Percentiles rank a stretch among this genome's conserved stretches.
Evolutionary conservation across 1,140 invertebrate species (phyloP).

Genomic region (Drosophila tani): DNA sequence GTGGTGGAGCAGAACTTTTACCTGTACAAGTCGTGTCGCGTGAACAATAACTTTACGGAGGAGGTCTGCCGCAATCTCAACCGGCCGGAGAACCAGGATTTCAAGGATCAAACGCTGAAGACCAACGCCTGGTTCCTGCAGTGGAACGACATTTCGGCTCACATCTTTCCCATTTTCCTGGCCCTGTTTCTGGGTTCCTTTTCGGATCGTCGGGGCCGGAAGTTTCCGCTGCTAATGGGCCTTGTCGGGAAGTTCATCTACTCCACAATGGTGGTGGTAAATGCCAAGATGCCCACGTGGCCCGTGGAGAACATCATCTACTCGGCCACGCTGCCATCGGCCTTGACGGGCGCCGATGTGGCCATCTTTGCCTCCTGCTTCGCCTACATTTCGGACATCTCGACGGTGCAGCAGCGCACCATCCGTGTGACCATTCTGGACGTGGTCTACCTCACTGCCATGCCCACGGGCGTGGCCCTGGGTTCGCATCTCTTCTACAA

Average conservation of each 20-base stretch:
- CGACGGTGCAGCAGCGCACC: conserved; percentile 88
- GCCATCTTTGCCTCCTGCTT: conserved; percentile 91
- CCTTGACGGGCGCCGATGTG: conserved; percentile 90
- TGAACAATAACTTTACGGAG: conserved; percentile 88
- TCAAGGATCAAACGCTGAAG: conserved; percentile 88
- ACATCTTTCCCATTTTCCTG: conserved; percentile 89
- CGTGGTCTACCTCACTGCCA: conserved; percentile 89
- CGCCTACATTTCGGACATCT: conserved; percentile 90
- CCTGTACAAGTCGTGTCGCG: conserved; percentile 89
- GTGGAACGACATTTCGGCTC: conserved; percentile 90
- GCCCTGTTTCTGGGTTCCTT: conserved; percentile 91
- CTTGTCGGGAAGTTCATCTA: conserved; percentile 90
- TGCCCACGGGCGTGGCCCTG: conserved; percentile 90
- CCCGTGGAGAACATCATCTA: conserved; percentile 90
- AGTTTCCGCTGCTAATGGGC: conserved; percentile 88
- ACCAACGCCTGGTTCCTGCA: conserved; percentile 90
- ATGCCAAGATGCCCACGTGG: conserved; percentile 88
- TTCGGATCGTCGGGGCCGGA: conserved; percentile 89
- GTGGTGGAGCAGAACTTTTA: conserved; percentile 92
- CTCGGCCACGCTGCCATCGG: conserved; percentile 90
- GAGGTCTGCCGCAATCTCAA: conserved; percentile 88
- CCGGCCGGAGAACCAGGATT: conserved; percentile 85
- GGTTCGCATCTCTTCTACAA: conserved; percentile 87
- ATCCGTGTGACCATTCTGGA: conserved; percentile 90
- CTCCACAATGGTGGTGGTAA: conserved; percentile 90